Base-by-base conservation (phyloP, 2,797 vertebrate genomes). In the Erethizon dorsatum region DNA sequence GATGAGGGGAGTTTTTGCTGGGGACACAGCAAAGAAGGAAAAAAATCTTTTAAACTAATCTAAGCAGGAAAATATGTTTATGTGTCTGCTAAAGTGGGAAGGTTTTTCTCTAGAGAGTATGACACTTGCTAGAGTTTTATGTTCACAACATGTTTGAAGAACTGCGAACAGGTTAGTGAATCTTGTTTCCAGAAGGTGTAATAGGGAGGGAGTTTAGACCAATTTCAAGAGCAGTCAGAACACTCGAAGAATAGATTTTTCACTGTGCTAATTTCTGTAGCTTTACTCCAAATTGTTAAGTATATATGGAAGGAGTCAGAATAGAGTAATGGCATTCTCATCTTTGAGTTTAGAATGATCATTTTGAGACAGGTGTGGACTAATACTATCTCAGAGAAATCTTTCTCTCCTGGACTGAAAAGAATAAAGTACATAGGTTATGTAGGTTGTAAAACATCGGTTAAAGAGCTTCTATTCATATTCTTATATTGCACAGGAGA, bases 261-360 rank as follows among this genome's bases (percentile, higher is more conserved):
- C 3, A 0, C 5, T 28, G 6, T 0, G 22, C 59, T 12, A 13
- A 31, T 33, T 75, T 54, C 33, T 31, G 4, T n/a, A 37, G 15
- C 67, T 73, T 71, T 41, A 6, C 24, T 15, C 61, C 47, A 54
- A 54, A 57, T 5, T 54, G 24, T 22, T 14, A 4, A 41, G 28
- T 31, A 63, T 7, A 26, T 1, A 28, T 5, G 8, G 45, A 20
- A 47, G 31, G 20, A 3, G 12, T 14, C 28, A 67, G 22, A 33
- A 37, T 13, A 56, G 45, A 47, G 17, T 3, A 22, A 26, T 41
- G 45, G 6, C 2, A 37, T 59, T 65, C 15, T 59, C 67, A 15
- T n/a, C 56, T 61, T 37, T 78, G 56, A 67, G 41, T 37, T 78
- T 56, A 11, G 17, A 86, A 31, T 15, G 18, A 24, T 67, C n/a